Conservation (phyloP, 2,797 vertebrate genomes). For the Mionectes olivaceus region DNA sequence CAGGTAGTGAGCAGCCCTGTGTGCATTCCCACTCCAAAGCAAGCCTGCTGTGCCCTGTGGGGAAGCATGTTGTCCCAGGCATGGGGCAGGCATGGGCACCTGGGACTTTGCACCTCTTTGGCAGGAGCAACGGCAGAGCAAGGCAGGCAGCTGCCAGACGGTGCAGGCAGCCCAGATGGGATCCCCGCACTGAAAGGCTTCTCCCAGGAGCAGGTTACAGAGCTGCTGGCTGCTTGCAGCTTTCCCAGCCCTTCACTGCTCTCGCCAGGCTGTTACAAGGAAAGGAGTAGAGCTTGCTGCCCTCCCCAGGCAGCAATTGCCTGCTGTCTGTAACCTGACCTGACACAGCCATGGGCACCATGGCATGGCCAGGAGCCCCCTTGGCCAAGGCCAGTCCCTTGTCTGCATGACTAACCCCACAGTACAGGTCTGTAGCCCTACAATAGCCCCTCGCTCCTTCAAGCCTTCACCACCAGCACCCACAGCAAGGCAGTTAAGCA, state of each 20-base stretch:
- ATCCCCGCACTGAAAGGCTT: background rate
- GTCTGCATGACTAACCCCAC: background rate
- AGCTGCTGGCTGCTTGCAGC: background rate
- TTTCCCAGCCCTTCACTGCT: background rate
- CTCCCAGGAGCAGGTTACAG: background rate
- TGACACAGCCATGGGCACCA: background rate
- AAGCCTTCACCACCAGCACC: background rate
- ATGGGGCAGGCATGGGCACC: fast-evolving
- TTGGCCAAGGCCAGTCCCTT: background rate
- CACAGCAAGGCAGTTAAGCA: background rate
- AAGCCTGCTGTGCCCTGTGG: background rate
- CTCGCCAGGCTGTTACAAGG: background rate
- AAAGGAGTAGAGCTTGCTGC: background rate
- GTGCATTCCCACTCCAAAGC: background rate
- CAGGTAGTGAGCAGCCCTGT: background rate
- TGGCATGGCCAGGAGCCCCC: background rate
- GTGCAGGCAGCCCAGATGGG: background rate
- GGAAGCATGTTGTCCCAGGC: background rate
- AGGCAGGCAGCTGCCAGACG: background rate
- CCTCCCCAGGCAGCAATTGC: background rate
- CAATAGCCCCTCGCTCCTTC: background rate
- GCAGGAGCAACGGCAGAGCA: background rate
- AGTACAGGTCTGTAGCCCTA: background rate
- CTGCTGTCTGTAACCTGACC: background rate
- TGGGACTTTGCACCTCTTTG: background rate